Conservation (phyloP, 2,113 vertebrate species). For the Pluvialis apricaria region DNA sequence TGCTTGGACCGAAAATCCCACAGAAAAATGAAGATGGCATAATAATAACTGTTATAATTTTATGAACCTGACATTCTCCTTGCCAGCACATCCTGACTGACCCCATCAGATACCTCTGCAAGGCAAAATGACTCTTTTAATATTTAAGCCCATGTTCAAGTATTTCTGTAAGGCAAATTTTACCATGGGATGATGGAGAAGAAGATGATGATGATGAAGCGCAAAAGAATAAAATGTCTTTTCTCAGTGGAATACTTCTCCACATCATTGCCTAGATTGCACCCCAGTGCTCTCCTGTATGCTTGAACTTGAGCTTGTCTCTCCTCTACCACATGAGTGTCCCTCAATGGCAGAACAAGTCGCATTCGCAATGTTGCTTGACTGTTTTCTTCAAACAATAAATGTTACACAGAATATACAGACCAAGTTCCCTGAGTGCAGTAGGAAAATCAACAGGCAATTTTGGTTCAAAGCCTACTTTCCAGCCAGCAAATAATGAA, state of each 20-base stretch:
- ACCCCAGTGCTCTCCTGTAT: not conserved
- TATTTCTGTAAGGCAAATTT: not conserved
- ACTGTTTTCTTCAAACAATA: not conserved
- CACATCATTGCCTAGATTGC: not conserved
- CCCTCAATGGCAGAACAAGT: not conserved
- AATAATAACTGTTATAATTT: not conserved
- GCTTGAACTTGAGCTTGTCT: not conserved
- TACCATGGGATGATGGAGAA: not conserved
- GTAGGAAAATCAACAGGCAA: not conserved
- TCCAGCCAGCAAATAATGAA: not conserved
- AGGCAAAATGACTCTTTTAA: constrained; percentile 1
- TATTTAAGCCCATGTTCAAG: not conserved
- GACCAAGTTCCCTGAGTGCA: not conserved
- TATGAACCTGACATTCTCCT: not conserved
- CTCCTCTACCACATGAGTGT: not conserved
- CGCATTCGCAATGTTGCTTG: not conserved
- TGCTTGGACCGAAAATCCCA: not conserved
- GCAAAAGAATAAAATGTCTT: not conserved
- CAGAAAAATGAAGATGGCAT: not conserved
- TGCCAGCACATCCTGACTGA: not conserved
- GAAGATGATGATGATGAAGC: not conserved
- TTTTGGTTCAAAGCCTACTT: not conserved
- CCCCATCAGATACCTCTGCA: not conserved
- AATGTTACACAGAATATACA: not conserved
- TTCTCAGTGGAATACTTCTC: not conserved